Conservation (phyloP, 2,113 vertebrate species). For the Oreochromis spilurus region DNA sequence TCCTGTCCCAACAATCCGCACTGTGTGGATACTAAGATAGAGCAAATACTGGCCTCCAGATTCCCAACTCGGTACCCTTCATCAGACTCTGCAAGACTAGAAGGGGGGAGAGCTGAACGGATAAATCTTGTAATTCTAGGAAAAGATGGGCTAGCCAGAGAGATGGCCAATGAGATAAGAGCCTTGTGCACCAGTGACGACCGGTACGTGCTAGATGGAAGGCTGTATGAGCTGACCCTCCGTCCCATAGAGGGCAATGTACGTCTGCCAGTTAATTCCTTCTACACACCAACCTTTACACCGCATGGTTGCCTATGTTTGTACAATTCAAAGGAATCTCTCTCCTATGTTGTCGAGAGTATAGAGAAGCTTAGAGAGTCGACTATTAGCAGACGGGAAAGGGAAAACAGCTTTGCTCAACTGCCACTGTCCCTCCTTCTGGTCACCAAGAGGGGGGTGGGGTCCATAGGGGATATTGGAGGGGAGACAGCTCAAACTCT, state of each 20-base stretch:
- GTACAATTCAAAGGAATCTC: slow-evolving; percentile 95
- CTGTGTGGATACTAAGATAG: slow-evolving; percentile 87
- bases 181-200: slow-evolving; percentile 92
- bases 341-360: slow-evolving; percentile 92
- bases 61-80: slow-evolving; percentile 80
- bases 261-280: slow-evolving; percentile 92
- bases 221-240: slow-evolving; percentile 88
- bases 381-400: slow-evolving; percentile 80
- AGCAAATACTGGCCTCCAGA: slow-evolving; percentile 81
- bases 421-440: slow-evolving; percentile 84
- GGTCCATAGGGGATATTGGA: slow-evolving; percentile 79
- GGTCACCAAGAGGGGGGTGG: slow-evolving; percentile 87
- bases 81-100: slow-evolving; percentile 73
- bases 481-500: slow-evolving; percentile 91
- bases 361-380: slow-evolving; percentile 89
- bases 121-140: slow-evolving; percentile 94
- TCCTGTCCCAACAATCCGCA: slow-evolving; percentile 86
- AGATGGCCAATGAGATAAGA: slow-evolving; percentile 94
- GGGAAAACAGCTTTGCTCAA: slow-evolving; percentile 79
- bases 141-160: slow-evolving; percentile 89
- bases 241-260: slow-evolving; percentile 96
- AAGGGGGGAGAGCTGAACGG: slow-evolving; percentile 78
- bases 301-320: slow-evolving; percentile 95
- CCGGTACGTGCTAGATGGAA: slow-evolving; percentile 88
- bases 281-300: slow-evolving; percentile 91